Conservation (phyloP, 2,797 vertebrate species). For the Channa striata region DNA sequence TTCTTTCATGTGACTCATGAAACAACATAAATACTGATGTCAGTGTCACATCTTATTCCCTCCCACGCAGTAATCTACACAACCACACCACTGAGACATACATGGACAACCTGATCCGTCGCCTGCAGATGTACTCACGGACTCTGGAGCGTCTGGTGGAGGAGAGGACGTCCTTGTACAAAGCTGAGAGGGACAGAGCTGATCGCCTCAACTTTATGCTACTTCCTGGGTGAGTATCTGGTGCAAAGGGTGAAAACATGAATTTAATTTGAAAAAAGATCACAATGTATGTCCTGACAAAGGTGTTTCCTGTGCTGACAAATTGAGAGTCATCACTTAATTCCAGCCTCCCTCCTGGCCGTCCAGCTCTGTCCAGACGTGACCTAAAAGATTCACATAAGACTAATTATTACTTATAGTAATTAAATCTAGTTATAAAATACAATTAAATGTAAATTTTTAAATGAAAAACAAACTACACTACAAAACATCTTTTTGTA, state of each 20-base stretch:
- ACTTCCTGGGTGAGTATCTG: constrained; percentile 87
- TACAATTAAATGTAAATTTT: too few relatives aligned
- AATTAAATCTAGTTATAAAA: too few relatives aligned
- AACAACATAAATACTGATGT: not conserved
- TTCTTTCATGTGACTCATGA: not conserved
- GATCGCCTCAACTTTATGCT: constrained; percentile 97
- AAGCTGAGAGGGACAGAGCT: constrained; percentile 94
- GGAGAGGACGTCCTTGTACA: constrained; percentile 94
- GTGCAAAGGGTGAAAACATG: not conserved
- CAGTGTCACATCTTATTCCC: too few relatives aligned
- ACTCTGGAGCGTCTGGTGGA: constrained; percentile 96
- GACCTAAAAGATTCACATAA: too few relatives aligned
- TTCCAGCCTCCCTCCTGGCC: too few relatives aligned
- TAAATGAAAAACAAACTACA: too few relatives aligned
- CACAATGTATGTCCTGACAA: not conserved
- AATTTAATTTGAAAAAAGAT: too few relatives aligned
- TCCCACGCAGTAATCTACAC: constrained; percentile 87
- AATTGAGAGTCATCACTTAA: too few relatives aligned
- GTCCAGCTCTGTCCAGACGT: too few relatives aligned
- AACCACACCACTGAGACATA: constrained; percentile 93
- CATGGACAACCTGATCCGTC: constrained; percentile 97
- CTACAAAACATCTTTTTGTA: too few relatives aligned
- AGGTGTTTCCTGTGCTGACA: not conserved
- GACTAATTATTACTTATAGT: too few relatives aligned
- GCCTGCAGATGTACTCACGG: constrained; percentile 95